These are phyloP conservation scores for Dryoscopus gambensis DNA, from an alignment of 2,113 vertebrate genomes.

Conservation along the genomic window DNA sequence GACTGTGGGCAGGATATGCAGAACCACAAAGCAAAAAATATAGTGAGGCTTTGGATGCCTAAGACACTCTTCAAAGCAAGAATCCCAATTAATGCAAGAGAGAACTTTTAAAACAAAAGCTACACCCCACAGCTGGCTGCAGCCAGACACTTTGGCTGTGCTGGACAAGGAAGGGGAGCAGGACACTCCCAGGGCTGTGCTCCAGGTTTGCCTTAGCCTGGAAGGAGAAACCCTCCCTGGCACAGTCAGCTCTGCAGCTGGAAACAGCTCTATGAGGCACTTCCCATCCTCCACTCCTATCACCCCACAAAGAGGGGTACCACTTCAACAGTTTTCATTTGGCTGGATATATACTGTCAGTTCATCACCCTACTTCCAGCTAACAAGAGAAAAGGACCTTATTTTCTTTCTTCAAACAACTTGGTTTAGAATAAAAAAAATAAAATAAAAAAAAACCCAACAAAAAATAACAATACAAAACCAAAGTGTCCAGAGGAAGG, in stretches of 20 bases:
- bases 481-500: background rate
- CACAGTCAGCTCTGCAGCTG: background rate
- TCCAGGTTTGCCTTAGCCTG: background rate
- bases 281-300: background rate
- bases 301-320: background rate
- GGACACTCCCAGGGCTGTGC: background rate
- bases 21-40: constrained; percentile 20
- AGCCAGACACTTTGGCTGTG: background rate
- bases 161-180: background rate
- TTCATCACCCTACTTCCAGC: background rate
- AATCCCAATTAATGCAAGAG: constrained; percentile 26
- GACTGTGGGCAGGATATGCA: background rate
- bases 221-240: background rate
- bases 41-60: background rate
- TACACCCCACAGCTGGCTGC: background rate
- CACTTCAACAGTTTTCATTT: background rate
- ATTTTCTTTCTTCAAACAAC: background rate
- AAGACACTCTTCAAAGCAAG: constrained; percentile 29
- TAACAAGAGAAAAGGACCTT: background rate
- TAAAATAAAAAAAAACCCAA: too few relatives aligned
- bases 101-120: background rate
- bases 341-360: background rate
- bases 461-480: background rate
- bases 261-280: background rate
- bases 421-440: background rate